Percentiles rank a stretch among this genome's conserved stretches.
Conservation (phyloP, 2,888 invertebrate genomes). For the Phyllotreta cruciferae region DNA sequence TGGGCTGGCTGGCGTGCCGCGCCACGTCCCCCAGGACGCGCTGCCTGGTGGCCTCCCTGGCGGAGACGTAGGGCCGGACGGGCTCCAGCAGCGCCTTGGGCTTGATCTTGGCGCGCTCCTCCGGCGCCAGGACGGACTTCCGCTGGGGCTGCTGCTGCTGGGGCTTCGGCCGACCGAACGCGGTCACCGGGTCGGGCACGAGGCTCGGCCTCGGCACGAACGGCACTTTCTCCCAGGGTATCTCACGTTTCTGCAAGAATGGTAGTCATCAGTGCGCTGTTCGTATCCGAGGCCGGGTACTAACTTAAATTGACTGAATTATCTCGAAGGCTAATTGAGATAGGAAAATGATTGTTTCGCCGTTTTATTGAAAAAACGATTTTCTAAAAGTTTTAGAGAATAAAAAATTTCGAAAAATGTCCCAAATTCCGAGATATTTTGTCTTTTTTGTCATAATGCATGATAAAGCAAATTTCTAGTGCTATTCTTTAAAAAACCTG, state of each 20-base stretch:
- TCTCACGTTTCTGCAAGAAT: conserved; percentile 62
- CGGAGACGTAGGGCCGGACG: conserved; percentile 72
- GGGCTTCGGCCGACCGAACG: conserved; percentile 74
- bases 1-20: conserved; percentile 64
- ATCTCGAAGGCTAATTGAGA: too few species aligned
- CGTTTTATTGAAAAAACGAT: too few species aligned
- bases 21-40: conserved; percentile 68
- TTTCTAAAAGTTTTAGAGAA: too few species aligned
- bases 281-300: conserved; percentile 55
- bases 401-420: too few species aligned
- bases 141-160: conserved; percentile 47
- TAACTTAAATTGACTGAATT: too few species aligned
- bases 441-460: too few species aligned
- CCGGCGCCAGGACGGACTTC: conserved; percentile 63
- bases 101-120: conserved; percentile 69
- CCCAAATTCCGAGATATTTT: too few species aligned
- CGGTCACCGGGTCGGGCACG: conserved; percentile 84
- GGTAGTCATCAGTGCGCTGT: conserved; percentile 47
- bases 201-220: conserved; percentile 85
- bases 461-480: too few species aligned
- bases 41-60: conserved; percentile 71
- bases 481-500: too few species aligned
- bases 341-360: too few species aligned
- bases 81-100: conserved; percentile 67
- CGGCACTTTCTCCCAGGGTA: conserved; percentile 90